Evolutionary conservation across 1,140 invertebrate species (phyloP).

Genomic region (Euborellia annulipes): DNA sequence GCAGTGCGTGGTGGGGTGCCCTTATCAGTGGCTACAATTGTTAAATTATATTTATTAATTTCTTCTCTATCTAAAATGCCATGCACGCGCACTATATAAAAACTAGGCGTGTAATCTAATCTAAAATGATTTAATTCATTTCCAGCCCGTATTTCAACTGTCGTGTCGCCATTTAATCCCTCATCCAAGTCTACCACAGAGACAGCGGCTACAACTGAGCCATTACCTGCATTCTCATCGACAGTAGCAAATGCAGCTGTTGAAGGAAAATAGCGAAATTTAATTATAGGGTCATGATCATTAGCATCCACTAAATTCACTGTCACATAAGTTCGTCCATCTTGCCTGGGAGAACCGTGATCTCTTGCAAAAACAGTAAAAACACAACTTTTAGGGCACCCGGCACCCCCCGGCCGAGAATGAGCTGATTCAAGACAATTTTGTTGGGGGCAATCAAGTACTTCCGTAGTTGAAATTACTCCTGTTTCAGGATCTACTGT

Average conservation of each 20-base stretch:
- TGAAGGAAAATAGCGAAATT: constrained; percentile 73
- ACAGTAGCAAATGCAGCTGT: constrained; percentile 74
- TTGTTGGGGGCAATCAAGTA: constrained; percentile 55
- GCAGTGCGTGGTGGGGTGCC: constrained; percentile 70
- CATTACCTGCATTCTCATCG: constrained; percentile 81
- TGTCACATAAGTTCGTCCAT: constrained; percentile 86
- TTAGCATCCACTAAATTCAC: constrained; percentile 87
- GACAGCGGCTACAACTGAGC: constrained; percentile 83
- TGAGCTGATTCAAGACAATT: constrained; percentile 31
- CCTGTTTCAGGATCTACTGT: constrained; percentile 78
- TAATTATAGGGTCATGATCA: constrained; percentile 86
- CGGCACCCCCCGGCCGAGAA: constrained; percentile 30
- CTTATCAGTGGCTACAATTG: constrained; percentile 76
- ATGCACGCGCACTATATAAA: constrained; percentile 83
- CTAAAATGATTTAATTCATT: constrained; percentile 84
- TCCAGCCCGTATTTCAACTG: constrained; percentile 64
- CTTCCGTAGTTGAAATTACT: constrained; percentile 63
- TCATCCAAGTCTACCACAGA: constrained; percentile 81
- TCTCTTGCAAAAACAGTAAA: constrained; percentile 88
- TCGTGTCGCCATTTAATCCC: constrained; percentile 76
- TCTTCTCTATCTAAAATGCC: constrained; percentile 83
- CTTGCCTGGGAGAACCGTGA: constrained; percentile 75
- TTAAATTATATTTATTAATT: constrained; percentile 81
- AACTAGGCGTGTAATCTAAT: constrained; percentile 63
- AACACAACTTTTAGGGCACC: constrained; percentile 77